Evolutionary conservation across 2,797 vertebrate species (phyloP).

Genomic region (Alosa sapidissima): DNA sequence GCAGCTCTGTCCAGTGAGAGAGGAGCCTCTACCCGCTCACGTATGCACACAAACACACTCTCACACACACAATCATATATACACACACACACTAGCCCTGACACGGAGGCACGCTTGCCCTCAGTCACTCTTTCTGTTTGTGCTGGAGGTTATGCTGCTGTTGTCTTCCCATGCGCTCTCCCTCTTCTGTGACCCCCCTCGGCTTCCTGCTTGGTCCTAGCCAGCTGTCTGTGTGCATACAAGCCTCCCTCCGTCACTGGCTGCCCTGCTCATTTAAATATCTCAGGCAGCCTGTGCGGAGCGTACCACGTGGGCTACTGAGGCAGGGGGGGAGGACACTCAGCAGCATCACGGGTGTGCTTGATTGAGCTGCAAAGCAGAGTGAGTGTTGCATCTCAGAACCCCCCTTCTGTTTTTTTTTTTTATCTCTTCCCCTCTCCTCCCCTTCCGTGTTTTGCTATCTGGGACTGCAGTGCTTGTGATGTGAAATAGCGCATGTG

Average conservation of each 20-base stretch:
- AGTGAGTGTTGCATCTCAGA: conserved; percentile 1
- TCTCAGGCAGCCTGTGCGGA: conserved; percentile 74
- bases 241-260: conserved; percentile 65
- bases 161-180: conserved; percentile 54
- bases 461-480: conserved; percentile 49
- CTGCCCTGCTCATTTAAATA: conserved; percentile 75
- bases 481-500: not conserved
- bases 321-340: conserved; percentile 54
- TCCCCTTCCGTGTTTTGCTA: conserved; percentile 54
- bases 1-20: not conserved
- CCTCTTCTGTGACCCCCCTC: conserved; percentile 31
- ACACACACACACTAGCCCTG: conserved; percentile 45
- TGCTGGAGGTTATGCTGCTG: conserved; percentile 1
- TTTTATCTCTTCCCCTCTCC: not conserved
- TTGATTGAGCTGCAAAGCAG: conserved; percentile 2
- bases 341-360: conserved; percentile 44
- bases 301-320: conserved; percentile 67
- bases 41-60: not conserved
- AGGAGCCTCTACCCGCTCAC: not conserved
- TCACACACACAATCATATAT: not conserved
- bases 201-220: conserved; percentile 61
- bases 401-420: conserved; percentile 41
- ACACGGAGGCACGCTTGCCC: conserved; percentile 42
- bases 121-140: not conserved
- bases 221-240: conserved; percentile 72